Conservation (phyloP, 2,797 vertebrate genomes). For the Crenichthys baileyi region DNA sequence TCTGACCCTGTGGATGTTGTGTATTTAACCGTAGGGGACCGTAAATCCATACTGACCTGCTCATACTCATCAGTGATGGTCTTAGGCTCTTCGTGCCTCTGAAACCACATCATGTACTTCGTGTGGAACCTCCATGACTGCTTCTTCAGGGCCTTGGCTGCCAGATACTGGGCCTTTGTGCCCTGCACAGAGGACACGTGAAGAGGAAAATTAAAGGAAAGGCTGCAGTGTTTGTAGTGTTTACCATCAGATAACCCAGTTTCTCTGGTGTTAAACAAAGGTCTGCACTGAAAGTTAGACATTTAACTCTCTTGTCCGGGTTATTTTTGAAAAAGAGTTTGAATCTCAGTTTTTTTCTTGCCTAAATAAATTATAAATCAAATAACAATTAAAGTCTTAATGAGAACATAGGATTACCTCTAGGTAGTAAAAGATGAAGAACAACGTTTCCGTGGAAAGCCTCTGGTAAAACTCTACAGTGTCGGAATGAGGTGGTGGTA, state of each 20-base stretch:
- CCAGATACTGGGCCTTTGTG: slow-evolving; percentile 92
- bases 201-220: background rate
- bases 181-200: slow-evolving; percentile 71
- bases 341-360: no score
- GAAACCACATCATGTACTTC: slow-evolving; percentile 95
- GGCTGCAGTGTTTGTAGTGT: background rate
- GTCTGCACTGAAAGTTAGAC: no score
- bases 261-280: no score
- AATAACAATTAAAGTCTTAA: background rate
- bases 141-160: slow-evolving; percentile 93
- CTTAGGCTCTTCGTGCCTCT: slow-evolving; percentile 92
- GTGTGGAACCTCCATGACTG: slow-evolving; percentile 93
- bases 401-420: slow-evolving; percentile 76
- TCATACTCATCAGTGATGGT: slow-evolving; percentile 93
- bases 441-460: slow-evolving; percentile 90
- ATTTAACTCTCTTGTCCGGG: no score
- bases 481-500: slow-evolving; percentile 90
- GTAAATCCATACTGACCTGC: slow-evolving; percentile 77
- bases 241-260: background rate
- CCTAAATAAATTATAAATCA: no score
- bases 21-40: background rate
- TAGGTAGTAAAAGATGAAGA: slow-evolving; percentile 95
- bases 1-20: background rate
- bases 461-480: slow-evolving; percentile 93
- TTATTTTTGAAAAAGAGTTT: no score